Base-by-base conservation (phyloP, 2,113 vertebrate genomes). In the Hippoglossus stenolepis region DNA sequence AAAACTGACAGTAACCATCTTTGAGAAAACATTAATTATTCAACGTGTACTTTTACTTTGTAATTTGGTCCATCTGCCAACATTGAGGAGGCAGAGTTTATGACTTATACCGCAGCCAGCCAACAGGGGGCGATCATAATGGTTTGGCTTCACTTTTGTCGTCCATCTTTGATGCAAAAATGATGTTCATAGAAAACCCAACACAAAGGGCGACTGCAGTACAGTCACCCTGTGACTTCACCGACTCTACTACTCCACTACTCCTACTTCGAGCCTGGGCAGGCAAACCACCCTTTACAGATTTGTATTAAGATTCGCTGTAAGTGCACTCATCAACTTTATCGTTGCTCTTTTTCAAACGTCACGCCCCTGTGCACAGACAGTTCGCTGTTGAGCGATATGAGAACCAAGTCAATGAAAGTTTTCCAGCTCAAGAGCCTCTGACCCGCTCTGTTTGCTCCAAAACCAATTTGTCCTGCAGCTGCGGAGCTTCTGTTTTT, bases 401-500 rank as follows among this genome's bases (percentile, higher is more conserved):
- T 45, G n/a, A 75, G 43, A 20, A 28, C 26, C 54, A 61, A 68
- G 23, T 61, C 45, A 28, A 1, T 75, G 23, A 65, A 59, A 43
- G 23, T 20, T 56, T 68, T 81, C 38, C 74, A 73, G 67, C 40
- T 31, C 15, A 28, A 53, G 47, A 73, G 45, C 70, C 28, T 47
- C 81, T 62, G 78, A 69, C 57, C 47, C 17, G 3, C 65, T 79
- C 40, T 61, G 65, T 82, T 86, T 76, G 45, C 47, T 82, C 61
- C 75, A 45, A 82, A 83, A 80, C 63, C 67, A 78, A 75, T 79
- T 81, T 78, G 24, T 77, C 47, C 63, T 70, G 43, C 75, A 73
- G 69, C 60, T 43, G 26, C 20, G 0, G 43, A 57, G 51, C 47
- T 63, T 79, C 65, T 66, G 58, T 53, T 85, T 70, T 59, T 38